These are phyloP conservation scores for Xestia xanthographa DNA, from an alignment of 2,888 invertebrate species.

Conservation along the genomic window DNA sequence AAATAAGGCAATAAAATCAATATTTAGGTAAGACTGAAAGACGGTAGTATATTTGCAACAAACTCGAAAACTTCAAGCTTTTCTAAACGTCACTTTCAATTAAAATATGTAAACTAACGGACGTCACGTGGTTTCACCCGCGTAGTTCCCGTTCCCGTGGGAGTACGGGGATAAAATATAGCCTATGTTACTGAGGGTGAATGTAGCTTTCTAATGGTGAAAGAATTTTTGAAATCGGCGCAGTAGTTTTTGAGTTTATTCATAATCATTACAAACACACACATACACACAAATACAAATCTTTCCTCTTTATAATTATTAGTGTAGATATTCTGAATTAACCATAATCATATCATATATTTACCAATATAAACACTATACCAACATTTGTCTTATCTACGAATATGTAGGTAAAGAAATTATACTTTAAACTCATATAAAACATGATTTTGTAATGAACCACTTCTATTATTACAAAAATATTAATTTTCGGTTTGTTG, in stretches of 20 bases:
- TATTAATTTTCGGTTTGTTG: conserved; percentile 18
- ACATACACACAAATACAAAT: no score
- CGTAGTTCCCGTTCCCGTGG: no score
- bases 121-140: no score
- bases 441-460: no score
- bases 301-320: no score
- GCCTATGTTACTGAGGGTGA: no score
- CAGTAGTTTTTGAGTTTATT: no score
- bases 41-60: conserved; percentile 27
- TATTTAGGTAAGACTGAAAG: conserved; percentile 37
- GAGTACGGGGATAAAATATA: no score
- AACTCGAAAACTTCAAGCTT: neutral
- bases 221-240: no score
- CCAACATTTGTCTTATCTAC: neutral
- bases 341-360: neutral
- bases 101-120: neutral
- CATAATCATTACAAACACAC: no score
- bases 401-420: neutral
- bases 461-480: neutral
- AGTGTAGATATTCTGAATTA: neutral
- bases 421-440: no score
- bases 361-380: neutral
- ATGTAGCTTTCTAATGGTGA: no score
- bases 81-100: neutral
- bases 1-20: conserved; percentile 15